A percentile compares a stretch with the other conserved stretches of the same genome.
Conservation (phyloP, 30 jellyfish, hydroid and myxozoan genomes). For the Cassiopea andromeda region DNA sequence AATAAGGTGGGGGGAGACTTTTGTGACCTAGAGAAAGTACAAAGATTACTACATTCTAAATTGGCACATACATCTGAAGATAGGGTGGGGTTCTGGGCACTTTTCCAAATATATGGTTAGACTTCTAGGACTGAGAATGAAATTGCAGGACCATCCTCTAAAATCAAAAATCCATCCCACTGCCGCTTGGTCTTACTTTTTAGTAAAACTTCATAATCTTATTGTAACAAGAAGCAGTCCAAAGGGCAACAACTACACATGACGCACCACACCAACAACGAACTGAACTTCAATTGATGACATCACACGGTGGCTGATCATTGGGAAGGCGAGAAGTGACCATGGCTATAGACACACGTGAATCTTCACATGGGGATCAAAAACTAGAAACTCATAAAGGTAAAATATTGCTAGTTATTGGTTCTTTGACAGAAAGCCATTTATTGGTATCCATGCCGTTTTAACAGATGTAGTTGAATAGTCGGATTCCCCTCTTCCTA, state of each 20-base stretch:
- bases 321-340: background rate
- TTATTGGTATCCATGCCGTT: background rate
- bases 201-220: too few species aligned
- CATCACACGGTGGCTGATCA: background rate
- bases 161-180: background rate
- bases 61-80: too few species aligned
- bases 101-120: too few species aligned
- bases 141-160: background rate
- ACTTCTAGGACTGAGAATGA: background rate
- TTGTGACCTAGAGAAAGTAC: too few species aligned
- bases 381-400: constrained; percentile 59
- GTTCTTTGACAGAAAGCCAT: background rate
- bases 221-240: too few species aligned
- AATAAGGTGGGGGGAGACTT: too few species aligned
- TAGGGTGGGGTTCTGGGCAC: too few species aligned
- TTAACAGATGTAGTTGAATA: too few species aligned
- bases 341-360: constrained; percentile 51
- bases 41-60: too few species aligned
- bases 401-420: background rate
- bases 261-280: background rate
- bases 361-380: constrained; percentile 48
- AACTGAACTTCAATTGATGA: background rate
- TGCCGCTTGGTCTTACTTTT: background rate
- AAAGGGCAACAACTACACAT: background rate
- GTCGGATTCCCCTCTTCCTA: too few species aligned